These are phyloP conservation scores for Callospermophilus lateralis DNA, from an alignment of 2,113 vertebrate genomes.

Conservation along the genomic window DNA sequence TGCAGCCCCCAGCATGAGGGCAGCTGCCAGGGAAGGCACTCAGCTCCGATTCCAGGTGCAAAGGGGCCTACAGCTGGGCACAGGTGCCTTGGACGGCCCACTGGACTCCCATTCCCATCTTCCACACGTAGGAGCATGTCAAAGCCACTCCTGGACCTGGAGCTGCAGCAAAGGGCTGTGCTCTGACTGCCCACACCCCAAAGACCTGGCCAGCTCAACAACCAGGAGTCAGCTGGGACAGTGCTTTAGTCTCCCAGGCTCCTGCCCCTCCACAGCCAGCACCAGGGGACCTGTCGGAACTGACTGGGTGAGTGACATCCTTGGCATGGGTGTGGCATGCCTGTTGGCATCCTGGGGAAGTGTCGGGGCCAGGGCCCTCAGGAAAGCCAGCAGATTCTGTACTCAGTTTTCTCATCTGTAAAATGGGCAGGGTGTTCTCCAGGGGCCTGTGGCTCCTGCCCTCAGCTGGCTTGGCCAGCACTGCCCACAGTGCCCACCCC, in stretches of 20 bases:
- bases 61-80: rapidly evolving
- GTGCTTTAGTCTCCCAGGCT: background rate
- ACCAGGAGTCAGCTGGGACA: background rate
- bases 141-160: rapidly evolving
- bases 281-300: background rate
- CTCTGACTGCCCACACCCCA: background rate
- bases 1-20: background rate
- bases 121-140: rapidly evolving
- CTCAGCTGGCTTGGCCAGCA: background rate
- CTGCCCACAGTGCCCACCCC: rapidly evolving
- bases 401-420: background rate
- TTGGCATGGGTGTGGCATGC: rapidly evolving
- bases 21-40: background rate
- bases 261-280: rapidly evolving
- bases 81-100: background rate
- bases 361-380: background rate
- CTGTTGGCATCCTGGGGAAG: background rate
- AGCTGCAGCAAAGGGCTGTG: rapidly evolving
- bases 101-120: background rate
- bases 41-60: background rate
- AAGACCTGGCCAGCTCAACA: background rate
- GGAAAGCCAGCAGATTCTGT: background rate
- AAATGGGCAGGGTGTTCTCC: background rate
- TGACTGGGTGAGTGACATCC: rapidly evolving
- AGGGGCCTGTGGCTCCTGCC: background rate